Conservation (phyloP, 2,797 vertebrate species). For the Brotula barbata region DNA sequence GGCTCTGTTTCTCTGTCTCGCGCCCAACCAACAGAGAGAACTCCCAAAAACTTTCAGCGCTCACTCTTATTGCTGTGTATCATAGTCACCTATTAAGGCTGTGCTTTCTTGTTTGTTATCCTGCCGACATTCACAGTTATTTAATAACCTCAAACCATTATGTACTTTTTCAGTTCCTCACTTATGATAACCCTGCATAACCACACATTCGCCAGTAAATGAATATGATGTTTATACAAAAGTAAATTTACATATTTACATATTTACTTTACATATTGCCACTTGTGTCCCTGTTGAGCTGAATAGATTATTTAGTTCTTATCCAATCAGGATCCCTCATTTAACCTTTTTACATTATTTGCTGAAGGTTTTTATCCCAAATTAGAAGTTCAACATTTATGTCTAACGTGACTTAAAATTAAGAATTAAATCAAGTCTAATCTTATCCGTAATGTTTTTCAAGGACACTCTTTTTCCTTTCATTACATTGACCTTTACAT, state of each 20-base stretch:
- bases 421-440: no score
- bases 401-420: no score
- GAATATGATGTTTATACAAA: not conserved
- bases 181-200: not conserved
- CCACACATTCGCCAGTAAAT: not conserved
- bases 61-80: conserved; percentile 15
- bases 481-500: conserved; percentile 2
- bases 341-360: not conserved
- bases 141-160: conserved; percentile 21
- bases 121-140: conserved; percentile 19
- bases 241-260: not conserved
- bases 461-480: conserved; percentile 6
- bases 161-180: conserved; percentile 33
- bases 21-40: not conserved
- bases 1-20: conserved; percentile 26
- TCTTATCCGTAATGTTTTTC: not conserved
- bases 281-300: no score
- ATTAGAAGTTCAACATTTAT: no score
- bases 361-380: no score
- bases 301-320: no score
- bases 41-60: no score
- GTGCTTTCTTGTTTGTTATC: conserved; percentile 7
- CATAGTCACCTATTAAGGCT: conserved; percentile 13
- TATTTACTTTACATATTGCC: no score
- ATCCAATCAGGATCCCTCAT: not conserved